A percentile compares a stretch with the other conserved stretches of the same genome.
These are phyloP conservation scores for Ovis aries DNA, from an alignment of 2,113 vertebrate genomes.

Conservation along the genomic window DNA sequence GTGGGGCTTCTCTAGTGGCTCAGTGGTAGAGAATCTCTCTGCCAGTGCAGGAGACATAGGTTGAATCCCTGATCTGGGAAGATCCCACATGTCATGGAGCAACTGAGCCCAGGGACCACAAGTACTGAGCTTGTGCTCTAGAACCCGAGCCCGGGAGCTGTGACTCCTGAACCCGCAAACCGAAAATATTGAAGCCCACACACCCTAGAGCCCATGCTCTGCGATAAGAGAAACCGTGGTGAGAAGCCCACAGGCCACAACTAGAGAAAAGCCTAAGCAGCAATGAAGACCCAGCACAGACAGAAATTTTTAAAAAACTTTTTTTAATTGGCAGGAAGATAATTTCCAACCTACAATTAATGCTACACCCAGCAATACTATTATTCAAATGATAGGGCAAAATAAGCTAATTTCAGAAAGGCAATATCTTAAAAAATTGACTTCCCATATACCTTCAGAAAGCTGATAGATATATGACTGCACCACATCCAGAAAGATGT, in stretches of 20 bases:
- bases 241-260: background rate
- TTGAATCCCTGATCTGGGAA: background rate
- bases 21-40: background rate
- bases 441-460: background rate
- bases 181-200: background rate
- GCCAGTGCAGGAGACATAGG: background rate
- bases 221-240: background rate
- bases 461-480: background rate
- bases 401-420: background rate
- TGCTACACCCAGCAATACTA: background rate
- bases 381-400: background rate
- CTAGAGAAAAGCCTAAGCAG: background rate
- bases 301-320: accelerated
- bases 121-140: background rate
- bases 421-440: background rate
- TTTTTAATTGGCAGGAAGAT: background rate
- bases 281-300: background rate
- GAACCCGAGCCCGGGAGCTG: accelerated
- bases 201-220: background rate
- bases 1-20: background rate
- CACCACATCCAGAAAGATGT: background rate
- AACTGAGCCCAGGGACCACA: background rate
- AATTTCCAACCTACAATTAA: background rate
- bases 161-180: background rate
- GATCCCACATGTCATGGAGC: background rate